A percentile compares a stretch with the other conserved stretches of the same genome.
Evolutionary conservation across 2,797 vertebrate species (phyloP).

Genomic region (Malacoraja senta): DNA sequence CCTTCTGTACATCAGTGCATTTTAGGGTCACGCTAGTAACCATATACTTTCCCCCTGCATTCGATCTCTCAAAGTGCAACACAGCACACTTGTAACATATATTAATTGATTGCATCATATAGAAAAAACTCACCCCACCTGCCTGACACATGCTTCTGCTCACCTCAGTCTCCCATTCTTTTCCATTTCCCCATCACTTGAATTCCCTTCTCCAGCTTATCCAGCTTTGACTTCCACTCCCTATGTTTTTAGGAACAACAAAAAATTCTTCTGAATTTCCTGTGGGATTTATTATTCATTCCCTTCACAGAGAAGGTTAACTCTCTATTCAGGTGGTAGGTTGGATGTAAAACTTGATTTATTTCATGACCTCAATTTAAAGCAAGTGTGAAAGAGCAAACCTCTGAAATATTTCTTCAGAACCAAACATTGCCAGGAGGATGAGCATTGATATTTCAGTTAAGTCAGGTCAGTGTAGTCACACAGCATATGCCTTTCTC

Average conservation of each 20-base stretch:
- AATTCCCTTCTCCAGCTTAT: not conserved
- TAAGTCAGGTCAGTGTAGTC: constrained; percentile 69
- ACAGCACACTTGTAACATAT: not conserved
- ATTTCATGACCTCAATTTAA: not conserved
- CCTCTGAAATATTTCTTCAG: not conserved
- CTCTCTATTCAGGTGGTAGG: not conserved
- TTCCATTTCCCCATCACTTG: not conserved
- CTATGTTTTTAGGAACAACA: not conserved
- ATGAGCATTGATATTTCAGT: constrained; percentile 60
- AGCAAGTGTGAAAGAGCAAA: not conserved
- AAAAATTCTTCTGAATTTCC: not conserved
- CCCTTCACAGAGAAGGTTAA: not conserved
- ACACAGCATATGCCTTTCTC: constrained; percentile 70
- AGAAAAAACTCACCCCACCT: not conserved
- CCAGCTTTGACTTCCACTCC: not conserved
- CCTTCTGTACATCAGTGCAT: too few species aligned
- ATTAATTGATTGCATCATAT: not conserved
- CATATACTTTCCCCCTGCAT: too few species aligned
- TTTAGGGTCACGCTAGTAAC: too few species aligned
- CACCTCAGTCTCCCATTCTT: not conserved
- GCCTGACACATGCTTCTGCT: not conserved
- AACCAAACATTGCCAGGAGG: constrained; percentile 17
- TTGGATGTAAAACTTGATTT: not conserved
- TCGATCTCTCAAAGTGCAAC: too few species aligned
- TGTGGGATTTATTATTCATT: not conserved